These are phyloP conservation scores for Carcharodon carcharias DNA, from an alignment of 2,797 vertebrate genomes.

Conservation along the genomic window DNA sequence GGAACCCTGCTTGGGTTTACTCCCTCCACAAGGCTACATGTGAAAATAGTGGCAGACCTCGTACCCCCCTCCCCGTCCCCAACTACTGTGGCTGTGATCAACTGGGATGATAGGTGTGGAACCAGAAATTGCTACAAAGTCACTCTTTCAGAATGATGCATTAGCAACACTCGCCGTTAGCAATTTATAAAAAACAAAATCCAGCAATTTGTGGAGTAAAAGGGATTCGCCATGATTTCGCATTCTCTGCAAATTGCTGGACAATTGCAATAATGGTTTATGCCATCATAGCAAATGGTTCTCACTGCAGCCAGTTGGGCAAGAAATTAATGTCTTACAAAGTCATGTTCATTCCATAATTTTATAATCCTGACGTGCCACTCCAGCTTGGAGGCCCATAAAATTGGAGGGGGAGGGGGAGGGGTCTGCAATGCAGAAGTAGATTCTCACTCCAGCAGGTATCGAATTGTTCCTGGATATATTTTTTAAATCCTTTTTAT, in stretches of 20 bases:
- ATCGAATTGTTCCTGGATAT: neutral
- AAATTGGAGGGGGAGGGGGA: neutral
- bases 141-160: no score
- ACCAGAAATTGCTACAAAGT: no score
- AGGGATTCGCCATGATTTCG: neutral
- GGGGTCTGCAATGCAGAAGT: neutral
- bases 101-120: no score
- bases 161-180: neutral
- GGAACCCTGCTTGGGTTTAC: no score
- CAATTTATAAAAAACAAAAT: neutral
- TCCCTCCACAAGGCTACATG: no score
- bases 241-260: neutral
- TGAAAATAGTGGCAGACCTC: no score
- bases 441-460: neutral
- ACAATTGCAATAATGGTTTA: neutral
- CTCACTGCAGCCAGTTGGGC: neutral
- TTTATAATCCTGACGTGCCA: neutral
- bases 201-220: neutral
- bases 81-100: no score
- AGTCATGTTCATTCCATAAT: neutral
- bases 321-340: neutral
- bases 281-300: neutral
- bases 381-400: neutral
- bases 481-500: no score
- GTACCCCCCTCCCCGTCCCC: no score